Percentiles rank a stretch among this genome's conserved stretches.
Evolutionary conservation across 1,140 invertebrate genomes (phyloP).

Genomic region (Pseudomyrmex cubaensis): DNA sequence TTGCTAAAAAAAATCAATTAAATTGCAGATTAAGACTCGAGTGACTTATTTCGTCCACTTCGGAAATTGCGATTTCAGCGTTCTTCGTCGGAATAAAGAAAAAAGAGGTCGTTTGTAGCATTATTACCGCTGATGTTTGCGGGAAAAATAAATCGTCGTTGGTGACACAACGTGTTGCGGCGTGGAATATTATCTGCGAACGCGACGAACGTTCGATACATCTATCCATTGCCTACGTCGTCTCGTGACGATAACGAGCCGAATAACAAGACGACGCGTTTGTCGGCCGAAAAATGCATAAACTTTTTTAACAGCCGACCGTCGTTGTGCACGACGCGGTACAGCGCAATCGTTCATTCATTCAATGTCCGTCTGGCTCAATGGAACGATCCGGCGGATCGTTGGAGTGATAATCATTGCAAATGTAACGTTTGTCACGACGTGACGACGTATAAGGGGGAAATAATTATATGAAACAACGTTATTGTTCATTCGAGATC

Average conservation of each 20-base stretch:
- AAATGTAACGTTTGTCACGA: background rate
- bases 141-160: constrained; percentile 22
- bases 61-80: background rate
- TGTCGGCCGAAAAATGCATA: constrained; percentile 46
- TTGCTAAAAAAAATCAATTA: background rate
- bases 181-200: background rate
- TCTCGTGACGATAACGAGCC: constrained; percentile 20
- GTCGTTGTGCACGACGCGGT: background rate
- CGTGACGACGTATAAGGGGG: constrained; percentile 20
- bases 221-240: background rate
- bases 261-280: constrained; percentile 15
- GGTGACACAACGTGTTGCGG: background rate
- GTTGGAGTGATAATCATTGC: constrained; percentile 24
- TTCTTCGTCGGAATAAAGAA: background rate
- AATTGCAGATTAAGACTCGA: background rate
- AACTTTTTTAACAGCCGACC: constrained; percentile 1
- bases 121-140: constrained; percentile 14
- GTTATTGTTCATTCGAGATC: constrained; percentile 8
- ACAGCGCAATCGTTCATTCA: constrained; percentile 20
- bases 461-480: constrained; percentile 30
- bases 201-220: background rate
- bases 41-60: background rate
- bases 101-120: background rate
- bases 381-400: constrained; percentile 15
- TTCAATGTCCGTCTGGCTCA: constrained; percentile 29